Evolutionary conservation across 2,888 invertebrate species (phyloP).

Genomic region (Argyra leucocephala): DNA sequence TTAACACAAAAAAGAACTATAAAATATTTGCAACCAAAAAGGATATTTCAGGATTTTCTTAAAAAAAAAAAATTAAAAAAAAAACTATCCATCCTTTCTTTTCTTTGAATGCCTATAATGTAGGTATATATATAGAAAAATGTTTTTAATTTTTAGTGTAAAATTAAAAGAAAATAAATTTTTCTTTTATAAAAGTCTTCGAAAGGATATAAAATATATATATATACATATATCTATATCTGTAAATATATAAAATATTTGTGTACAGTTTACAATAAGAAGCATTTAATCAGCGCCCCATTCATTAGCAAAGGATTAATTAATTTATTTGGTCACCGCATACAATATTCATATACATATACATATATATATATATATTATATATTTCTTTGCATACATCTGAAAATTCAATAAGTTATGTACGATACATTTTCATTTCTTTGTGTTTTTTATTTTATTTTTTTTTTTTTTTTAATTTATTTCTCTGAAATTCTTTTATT

Average conservation of each 20-base stretch:
- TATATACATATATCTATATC: too few relatives aligned
- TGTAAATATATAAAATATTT: neutral
- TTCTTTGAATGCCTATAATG: too few relatives aligned
- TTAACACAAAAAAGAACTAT: neutral
- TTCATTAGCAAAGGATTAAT: constrained; percentile 41
- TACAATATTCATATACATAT: neutral
- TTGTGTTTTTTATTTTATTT: too few relatives aligned
- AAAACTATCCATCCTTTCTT: neutral
- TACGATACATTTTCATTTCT: too few relatives aligned
- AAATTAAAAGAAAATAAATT: too few relatives aligned
- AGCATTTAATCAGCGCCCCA: constrained; percentile 28
- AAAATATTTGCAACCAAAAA: neutral
- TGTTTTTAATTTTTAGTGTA: too few relatives aligned
- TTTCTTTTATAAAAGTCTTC: too few relatives aligned
- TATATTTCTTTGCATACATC: neutral
- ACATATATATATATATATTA: neutral
- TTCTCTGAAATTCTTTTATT: too few relatives aligned
- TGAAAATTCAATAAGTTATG: neutral
- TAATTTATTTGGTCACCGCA: constrained; percentile 41
- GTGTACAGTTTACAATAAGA: neutral
- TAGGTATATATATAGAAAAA: neutral
- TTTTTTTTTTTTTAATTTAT: too few relatives aligned
- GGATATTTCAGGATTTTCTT: constrained; percentile 4
- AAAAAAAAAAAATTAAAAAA: neutral
- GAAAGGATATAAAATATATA: neutral